Evolutionary conservation across 2,888 invertebrate species (phyloP), one percentile per base, ranked within the genome.

Genomic region (Eudemis profundana): DNA sequence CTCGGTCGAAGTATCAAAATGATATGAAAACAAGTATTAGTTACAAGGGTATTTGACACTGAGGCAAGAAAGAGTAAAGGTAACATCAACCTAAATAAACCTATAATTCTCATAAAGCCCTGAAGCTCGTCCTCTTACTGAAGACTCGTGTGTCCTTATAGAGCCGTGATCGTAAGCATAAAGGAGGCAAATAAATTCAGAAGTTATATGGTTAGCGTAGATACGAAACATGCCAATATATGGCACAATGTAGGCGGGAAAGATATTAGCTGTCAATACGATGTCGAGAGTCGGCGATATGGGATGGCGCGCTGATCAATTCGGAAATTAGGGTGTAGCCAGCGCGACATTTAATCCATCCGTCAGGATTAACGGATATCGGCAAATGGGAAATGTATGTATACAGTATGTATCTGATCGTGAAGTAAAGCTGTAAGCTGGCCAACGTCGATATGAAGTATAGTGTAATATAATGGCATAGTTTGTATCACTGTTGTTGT

Each of bases 201-300:
- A 56, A 42, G 15, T 56, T 56, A 56, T 29, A n/a, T 17, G 40
- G 19, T 21, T 19, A 21, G 19, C 27, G n/a, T n/a, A 47, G 15
- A 38, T 38, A 51, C 53, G 23, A 17, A 44, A 56, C 40, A 64
- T 63, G 15, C 17, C 50, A 50, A 36, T 62, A 54, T 33, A n/a
- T 44, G 33, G 17, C 29, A 56, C 62, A 47, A 40, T 57, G 49
- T 57, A 33, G 23, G 29, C 19, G 15, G 64, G n/a, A 51, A 59
- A 40, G 36, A 51, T 64, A 64, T 59, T 36, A 64, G 59, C 36
- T 51, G 64, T 59, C 64, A 64, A 51, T 64, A 44, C 29, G 61
- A 61, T 17, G 44, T 50, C 44, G 51, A 23, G 44, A 38, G 38
- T 29, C 44, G 44, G 21, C 50, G 63, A 57, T 19, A 40, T 27